phyloP scores from a whole-genome alignment of 2,888 invertebrate species.

The Eutolmus rufibarbis region DNA sequence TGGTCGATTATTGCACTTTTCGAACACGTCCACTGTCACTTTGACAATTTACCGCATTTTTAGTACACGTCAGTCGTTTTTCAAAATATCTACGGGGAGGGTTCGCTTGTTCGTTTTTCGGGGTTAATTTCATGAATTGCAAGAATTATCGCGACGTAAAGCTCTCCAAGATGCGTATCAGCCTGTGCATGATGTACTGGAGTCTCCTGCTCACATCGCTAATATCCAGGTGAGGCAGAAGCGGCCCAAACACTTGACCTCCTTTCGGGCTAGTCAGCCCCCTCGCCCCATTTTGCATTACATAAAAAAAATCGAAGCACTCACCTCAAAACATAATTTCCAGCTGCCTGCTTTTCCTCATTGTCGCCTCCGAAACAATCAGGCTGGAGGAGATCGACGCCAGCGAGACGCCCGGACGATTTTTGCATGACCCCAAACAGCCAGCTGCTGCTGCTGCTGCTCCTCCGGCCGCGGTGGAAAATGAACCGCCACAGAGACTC shows the following conservation, averaged over 20 bases:
- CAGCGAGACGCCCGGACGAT: neutral
- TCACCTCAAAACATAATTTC: slow-evolving; percentile 50
- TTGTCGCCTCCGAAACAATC: slow-evolving; percentile 68
- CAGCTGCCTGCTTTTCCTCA: slow-evolving; percentile 69
- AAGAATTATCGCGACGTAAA: neutral
- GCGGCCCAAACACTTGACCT: slow-evolving; percentile 43
- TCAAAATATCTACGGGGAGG: slow-evolving; percentile 6
- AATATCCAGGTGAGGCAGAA: slow-evolving; percentile 65
- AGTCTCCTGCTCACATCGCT: slow-evolving; percentile 63
- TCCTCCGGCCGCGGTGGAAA: neutral
- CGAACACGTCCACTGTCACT: neutral
- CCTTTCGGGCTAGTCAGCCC: neutral
- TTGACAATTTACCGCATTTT: slow-evolving; percentile 25
- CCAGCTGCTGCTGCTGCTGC: neutral
- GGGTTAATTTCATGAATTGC: slow-evolving; percentile 3
- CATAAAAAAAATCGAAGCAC: slow-evolving; percentile 13
- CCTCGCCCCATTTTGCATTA: neutral
- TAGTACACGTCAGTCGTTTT: slow-evolving; percentile 39
- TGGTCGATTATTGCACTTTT: neutral
- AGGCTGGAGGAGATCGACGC: slow-evolving; percentile 53
- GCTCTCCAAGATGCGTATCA: slow-evolving; percentile 22
- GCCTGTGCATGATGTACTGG: slow-evolving; percentile 44
- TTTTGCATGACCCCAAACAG: neutral
- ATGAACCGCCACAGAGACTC: neutral
- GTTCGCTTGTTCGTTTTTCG: neutral